Conservation (phyloP, 2,113 vertebrate species). For the Pluvialis apricaria region DNA sequence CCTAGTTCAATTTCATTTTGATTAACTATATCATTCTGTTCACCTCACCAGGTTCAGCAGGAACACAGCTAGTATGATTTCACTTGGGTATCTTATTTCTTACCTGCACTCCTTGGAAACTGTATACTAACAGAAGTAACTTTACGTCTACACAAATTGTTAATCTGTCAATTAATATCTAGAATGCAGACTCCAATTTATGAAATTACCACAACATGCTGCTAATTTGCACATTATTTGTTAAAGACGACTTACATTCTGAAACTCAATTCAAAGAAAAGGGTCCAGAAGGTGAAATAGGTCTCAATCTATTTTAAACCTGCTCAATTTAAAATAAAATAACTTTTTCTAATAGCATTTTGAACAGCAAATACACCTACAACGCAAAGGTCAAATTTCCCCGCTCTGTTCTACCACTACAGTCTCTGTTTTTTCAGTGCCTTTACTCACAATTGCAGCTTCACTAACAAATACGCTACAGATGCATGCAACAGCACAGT, state of each 20-base stretch:
- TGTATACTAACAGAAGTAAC: not conserved
- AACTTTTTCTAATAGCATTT: not conserved
- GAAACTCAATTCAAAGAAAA: not conserved
- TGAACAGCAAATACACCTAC: not conserved
- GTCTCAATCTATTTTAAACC: not conserved
- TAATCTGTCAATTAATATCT: not conserved
- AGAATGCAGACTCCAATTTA: not conserved
- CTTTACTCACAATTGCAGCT: not conserved
- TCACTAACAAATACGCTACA: not conserved
- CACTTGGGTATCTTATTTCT: not conserved
- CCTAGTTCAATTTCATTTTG: not conserved
- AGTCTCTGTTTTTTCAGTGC: not conserved
- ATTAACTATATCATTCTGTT: not conserved
- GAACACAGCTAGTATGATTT: not conserved
- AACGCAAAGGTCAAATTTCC: not conserved
- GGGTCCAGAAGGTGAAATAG: not conserved
- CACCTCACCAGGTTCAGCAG: not conserved
- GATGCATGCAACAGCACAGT: not conserved
- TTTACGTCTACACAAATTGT: not conserved
- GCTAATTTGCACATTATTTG: not conserved
- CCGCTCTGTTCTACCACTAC: not conserved
- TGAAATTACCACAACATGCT: not conserved
- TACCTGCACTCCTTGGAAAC: not conserved
- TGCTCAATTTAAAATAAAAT: not conserved
- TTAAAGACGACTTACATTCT: not conserved